These are phyloP conservation scores for Pocillopora meandrina DNA, from an alignment of 92 coral and sea anemone species.

Conservation along the genomic window DNA sequence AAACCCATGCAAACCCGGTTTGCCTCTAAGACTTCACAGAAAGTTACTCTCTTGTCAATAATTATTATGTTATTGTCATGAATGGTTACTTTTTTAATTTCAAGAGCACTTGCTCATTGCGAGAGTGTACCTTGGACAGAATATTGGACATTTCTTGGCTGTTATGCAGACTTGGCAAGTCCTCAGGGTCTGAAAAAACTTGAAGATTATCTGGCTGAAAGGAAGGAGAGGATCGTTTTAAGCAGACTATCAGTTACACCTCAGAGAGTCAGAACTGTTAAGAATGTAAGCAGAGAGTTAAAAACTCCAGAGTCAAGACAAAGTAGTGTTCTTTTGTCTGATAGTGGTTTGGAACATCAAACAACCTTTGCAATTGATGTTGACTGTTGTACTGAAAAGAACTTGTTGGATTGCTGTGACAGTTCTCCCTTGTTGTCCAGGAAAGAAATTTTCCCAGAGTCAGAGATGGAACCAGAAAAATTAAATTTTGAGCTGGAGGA, in stretches of 20 bases:
- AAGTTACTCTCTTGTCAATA: not conserved
- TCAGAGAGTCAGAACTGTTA: slow-evolving; percentile 17
- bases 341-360: not conserved
- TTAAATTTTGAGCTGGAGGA: not conserved
- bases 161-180: slow-evolving; percentile 79
- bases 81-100: not conserved
- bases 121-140: slow-evolving; percentile 82
- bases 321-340: slow-evolving; percentile 24
- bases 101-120: slow-evolving; percentile 82
- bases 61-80: too few species aligned
- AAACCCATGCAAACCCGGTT: not conserved
- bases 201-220: slow-evolving; percentile 70
- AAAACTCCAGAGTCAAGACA: slow-evolving; percentile 41
- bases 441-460: slow-evolving; percentile 24
- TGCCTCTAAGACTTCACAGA: not conserved
- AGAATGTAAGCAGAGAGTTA: not conserved
- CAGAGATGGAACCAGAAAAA: slow-evolving; percentile 4
- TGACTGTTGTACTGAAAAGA: not conserved
- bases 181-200: slow-evolving; percentile 72
- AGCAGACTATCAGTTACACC: slow-evolving; percentile 39
- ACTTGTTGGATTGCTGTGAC: not conserved
- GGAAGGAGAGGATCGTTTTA: slow-evolving; percentile 23
- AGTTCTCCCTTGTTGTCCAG: not conserved
- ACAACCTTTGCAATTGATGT: not conserved
- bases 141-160: slow-evolving; percentile 89